Evolutionary conservation across 2,888 invertebrate species (phyloP).

Genomic region (Tenthredo amoena): DNA sequence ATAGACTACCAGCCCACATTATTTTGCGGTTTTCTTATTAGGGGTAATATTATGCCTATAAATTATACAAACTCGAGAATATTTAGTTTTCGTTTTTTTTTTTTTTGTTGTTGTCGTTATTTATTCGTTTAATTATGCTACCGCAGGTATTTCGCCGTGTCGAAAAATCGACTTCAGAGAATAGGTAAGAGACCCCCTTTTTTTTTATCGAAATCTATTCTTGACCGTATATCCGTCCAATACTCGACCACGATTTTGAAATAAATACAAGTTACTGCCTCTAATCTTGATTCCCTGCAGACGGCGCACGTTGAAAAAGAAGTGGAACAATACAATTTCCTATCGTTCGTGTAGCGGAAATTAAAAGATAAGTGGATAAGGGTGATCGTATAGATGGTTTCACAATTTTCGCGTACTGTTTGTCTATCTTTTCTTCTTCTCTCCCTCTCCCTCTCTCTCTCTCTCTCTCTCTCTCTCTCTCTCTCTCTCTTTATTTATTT

Average conservation of each 20-base stretch:
- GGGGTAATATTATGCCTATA: not conserved
- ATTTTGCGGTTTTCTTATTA: constrained; percentile 6
- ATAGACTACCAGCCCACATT: not conserved
- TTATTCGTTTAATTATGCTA: not conserved
- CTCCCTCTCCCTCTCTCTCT: not conserved
- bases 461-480: no score
- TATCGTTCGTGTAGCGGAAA: constrained; percentile 14
- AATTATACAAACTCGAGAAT: not conserved
- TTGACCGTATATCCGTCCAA: not conserved
- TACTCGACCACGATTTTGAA: not conserved
- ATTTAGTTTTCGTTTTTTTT: not conserved
- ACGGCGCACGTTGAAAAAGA: not conserved
- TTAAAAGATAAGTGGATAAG: constrained; percentile 36
- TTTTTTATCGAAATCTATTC: not conserved
- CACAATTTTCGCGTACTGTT: not conserved
- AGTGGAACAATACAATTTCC: constrained; percentile 11
- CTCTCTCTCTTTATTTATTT: not conserved
- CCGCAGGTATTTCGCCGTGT: not conserved
- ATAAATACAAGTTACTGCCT: not conserved
- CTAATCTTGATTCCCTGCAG: constrained; percentile 7
- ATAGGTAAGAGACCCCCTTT: not conserved
- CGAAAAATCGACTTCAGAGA: not conserved
- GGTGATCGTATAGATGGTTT: constrained; percentile 3
- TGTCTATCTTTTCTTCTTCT: not conserved
- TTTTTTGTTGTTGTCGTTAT: not conserved